phyloP scores from a whole-genome alignment of 2,888 invertebrate genomes.

The Sipha maydis region DNA sequence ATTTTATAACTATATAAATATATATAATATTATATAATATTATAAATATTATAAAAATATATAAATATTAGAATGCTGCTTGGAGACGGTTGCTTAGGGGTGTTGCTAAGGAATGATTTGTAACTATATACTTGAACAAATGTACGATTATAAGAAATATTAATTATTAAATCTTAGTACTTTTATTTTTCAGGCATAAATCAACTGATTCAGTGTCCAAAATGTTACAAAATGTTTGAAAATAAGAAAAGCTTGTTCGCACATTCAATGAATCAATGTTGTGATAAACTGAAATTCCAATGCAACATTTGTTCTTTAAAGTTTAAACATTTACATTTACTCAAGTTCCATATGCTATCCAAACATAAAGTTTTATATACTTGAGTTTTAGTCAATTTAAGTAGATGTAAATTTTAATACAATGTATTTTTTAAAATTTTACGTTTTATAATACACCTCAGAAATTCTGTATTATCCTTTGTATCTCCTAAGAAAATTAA shows the following conservation, averaged over 20 bases:
- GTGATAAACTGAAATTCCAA: conserved; percentile 72
- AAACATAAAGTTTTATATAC: conserved; percentile 32
- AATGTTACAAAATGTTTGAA: conserved; percentile 30
- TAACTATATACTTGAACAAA: neutral
- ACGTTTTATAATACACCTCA: too few relatives aligned
- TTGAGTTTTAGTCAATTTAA: neutral
- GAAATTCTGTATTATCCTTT: too few relatives aligned
- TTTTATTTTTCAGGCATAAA: conserved; percentile 28
- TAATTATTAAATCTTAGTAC: neutral
- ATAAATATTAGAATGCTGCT: too few relatives aligned
- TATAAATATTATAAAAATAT: too few relatives aligned
- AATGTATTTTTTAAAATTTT: too few relatives aligned
- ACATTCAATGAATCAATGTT: conserved; percentile 73
- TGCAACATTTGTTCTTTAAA: conserved; percentile 71
- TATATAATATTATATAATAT: too few relatives aligned
- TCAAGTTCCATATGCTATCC: conserved; percentile 33
- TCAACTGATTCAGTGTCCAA: conserved; percentile 5
- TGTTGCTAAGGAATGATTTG: too few relatives aligned
- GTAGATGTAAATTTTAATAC: too few relatives aligned
- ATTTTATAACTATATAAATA: too few relatives aligned
- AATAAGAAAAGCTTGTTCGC: conserved; percentile 23
- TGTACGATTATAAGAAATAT: neutral
- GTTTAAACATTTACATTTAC: conserved; percentile 24
- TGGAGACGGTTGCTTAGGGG: too few relatives aligned
- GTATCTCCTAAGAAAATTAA: too few relatives aligned